These are phyloP conservation scores for Brachionus calyciflorus DNA, from an alignment of 1,140 invertebrate species.

Conservation along the genomic window DNA sequence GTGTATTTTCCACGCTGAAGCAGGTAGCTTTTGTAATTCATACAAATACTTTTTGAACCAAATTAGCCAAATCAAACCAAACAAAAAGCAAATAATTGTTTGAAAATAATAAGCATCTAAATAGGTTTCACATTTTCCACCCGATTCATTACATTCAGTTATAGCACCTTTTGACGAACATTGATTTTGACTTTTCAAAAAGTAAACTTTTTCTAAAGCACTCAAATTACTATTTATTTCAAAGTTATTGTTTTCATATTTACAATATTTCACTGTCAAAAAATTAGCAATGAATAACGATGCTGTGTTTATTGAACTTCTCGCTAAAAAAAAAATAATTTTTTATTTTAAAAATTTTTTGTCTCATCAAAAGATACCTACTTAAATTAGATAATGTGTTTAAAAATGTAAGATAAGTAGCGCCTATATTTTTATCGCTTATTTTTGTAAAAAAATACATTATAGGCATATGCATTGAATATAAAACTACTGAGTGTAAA, in stretches of 20 bases:
- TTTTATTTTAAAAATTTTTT: neutral
- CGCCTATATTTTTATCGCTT: slow-evolving; percentile 80
- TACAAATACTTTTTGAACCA: slow-evolving; percentile 18
- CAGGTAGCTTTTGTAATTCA: slow-evolving; percentile 22
- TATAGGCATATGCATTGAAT: slow-evolving; percentile 29
- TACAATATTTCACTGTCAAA: slow-evolving; percentile 41
- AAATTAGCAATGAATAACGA: slow-evolving; percentile 21
- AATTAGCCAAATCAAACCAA: slow-evolving; percentile 20
- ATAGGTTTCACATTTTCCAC: slow-evolving; percentile 8
- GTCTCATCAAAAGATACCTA: slow-evolving; percentile 41
- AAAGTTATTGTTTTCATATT: neutral
- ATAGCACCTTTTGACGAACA: neutral
- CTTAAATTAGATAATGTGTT: slow-evolving; percentile 93
- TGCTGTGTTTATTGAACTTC: slow-evolving; percentile 3
- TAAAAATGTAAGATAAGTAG: slow-evolving; percentile 97
- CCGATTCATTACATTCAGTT: neutral
- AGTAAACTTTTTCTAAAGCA: neutral
- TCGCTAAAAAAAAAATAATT: slow-evolving; percentile 6
- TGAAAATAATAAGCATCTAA: slow-evolving; percentile 31
- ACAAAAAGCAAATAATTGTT: slow-evolving; percentile 9
- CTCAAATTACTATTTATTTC: neutral
- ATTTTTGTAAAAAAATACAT: slow-evolving; percentile 81
- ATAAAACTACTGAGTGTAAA: slow-evolving; percentile 13
- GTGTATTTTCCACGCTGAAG: slow-evolving; percentile 29
- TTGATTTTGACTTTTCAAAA: neutral